Evolutionary conservation across 2,888 invertebrate genomes (phyloP), one percentile per base, ranked within the genome.

Genomic region (Caenorhabditis sinica): DNA sequence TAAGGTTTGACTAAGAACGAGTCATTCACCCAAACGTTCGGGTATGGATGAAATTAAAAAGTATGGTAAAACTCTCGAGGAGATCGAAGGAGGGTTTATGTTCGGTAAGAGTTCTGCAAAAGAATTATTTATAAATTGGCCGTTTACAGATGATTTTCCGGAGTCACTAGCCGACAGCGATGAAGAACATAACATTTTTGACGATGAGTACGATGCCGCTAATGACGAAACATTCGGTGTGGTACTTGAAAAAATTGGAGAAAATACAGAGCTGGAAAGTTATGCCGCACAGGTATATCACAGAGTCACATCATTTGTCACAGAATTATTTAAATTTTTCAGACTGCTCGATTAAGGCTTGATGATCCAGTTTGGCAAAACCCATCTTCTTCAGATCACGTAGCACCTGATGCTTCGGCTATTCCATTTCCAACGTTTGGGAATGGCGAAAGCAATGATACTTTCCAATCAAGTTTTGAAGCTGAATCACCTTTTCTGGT

Each of bases 171-270:
- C 53, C 17, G 79, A 65, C n/a, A 82, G 77, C 33, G 84, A 82
- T 53, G 80, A 84, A 28, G 80, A 82, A 51, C 71, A 71, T 11
- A 82, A 84, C n/a, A 81, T 71, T 17, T 82, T 86, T 11, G 86
- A 85, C 43, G 85, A 87, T 20, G 90, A 88, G 20, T 83, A 81
- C 60, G 91, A 92, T 84, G 90, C 89, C 2, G 88, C 88, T 36
- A 92, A 92, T 65, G 92, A 92, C n/a, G 92, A 92, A 74, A 92
- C 92, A 4, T 92, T 92, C 51, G 92, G 92, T 2, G 90, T 76
- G 11, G 87, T 80, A 11, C 75, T 88, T 15, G 82, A 82, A 20
- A 58, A 71, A 30, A 73, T 82, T 6, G 73, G 65, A 2, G 85
- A 81, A 28, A 87, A 83, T 20, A 84, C 85, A 5, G 91, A 90